These are phyloP conservation scores for Trileptium ribeirensis DNA, from an alignment of 2,888 invertebrate genomes.

Conservation along the genomic window DNA sequence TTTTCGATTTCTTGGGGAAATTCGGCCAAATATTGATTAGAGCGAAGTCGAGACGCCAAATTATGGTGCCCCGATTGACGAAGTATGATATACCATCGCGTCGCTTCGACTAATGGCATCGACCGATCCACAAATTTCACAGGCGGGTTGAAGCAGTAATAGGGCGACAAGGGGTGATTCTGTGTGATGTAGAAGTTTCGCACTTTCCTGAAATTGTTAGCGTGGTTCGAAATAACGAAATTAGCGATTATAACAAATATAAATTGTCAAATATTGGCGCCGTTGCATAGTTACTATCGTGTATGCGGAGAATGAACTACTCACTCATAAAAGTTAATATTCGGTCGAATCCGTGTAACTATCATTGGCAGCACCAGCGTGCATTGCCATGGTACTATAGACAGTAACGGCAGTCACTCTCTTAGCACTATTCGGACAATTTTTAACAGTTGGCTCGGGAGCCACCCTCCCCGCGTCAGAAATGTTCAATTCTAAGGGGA, in stretches of 20 bases:
- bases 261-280: too few species aligned
- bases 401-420: too few species aligned
- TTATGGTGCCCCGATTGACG: not conserved
- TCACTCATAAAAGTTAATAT: not conserved
- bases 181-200: not conserved
- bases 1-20: not conserved
- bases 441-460: too few species aligned
- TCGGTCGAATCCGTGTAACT: not conserved
- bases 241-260: too few species aligned
- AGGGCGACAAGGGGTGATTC: not conserved
- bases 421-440: too few species aligned
- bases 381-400: too few species aligned
- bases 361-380: too few species aligned
- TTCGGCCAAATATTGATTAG: not conserved
- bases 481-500: not conserved
- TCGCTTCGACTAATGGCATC: constrained; percentile 1
- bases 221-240: too few species aligned
- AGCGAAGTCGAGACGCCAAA: not conserved
- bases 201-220: too few species aligned
- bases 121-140: not conserved
- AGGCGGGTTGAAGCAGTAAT: not conserved
- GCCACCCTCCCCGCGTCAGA: too few species aligned
- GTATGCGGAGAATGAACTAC: not conserved
- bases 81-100: not conserved
- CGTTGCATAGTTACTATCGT: not conserved